phyloP scores from a whole-genome alignment of 30 jellyfish, hydroid and myxozoan genomes.

The Hydractinia symbiolongicarpus region DNA sequence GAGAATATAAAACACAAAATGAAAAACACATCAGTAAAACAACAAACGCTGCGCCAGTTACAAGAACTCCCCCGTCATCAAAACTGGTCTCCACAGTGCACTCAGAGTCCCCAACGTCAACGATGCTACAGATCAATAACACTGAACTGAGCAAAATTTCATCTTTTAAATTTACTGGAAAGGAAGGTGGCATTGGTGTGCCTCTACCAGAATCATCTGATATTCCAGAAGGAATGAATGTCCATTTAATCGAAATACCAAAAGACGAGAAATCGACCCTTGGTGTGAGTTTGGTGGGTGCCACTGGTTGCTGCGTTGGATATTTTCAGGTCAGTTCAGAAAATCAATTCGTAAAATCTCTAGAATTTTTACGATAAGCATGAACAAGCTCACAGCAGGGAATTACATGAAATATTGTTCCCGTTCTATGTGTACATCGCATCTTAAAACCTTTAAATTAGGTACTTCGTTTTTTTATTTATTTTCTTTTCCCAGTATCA shows the following conservation, averaged over 20 bases:
- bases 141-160: conserved; percentile 30
- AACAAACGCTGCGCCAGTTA: no score
- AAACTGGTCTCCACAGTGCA: background rate
- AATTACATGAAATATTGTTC: no score
- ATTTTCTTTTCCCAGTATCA: no score
- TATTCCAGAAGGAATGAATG: conserved; percentile 73
- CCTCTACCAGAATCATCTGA: conserved; percentile 29
- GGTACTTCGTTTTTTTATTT: no score
- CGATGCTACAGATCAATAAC: background rate
- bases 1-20: background rate
- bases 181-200: conserved; percentile 17
- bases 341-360: background rate
- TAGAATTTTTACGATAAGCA: background rate
- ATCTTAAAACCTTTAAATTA: no score
- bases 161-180: conserved; percentile 15
- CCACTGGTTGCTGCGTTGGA: conserved; percentile 47
- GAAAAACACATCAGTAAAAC: no score
- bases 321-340: conserved; percentile 57
- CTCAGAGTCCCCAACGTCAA: background rate
- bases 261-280: conserved; percentile 51
- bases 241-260: conserved; percentile 49
- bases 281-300: conserved; percentile 88
- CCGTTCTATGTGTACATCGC: no score
- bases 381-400: no score
- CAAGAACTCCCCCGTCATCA: background rate